phyloP scores from a whole-genome alignment of 2,113 vertebrate genomes.

The Vanacampus margaritifer region DNA sequence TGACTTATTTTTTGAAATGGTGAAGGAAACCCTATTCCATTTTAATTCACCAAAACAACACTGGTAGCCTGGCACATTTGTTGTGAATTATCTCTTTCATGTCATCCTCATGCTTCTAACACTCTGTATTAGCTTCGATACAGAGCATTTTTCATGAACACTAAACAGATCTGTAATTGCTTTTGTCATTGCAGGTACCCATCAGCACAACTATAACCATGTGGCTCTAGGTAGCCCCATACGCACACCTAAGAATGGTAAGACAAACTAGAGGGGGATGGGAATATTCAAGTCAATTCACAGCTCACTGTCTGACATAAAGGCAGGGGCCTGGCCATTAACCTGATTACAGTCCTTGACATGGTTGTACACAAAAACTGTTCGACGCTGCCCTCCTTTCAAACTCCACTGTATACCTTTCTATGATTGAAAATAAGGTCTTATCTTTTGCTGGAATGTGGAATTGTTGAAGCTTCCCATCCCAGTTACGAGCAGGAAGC shows the following conservation, averaged over 20 bases:
- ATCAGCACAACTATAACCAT: slow-evolving; percentile 93
- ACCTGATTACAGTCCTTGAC: slow-evolving; percentile 15
- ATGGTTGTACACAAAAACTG: slow-evolving; percentile 13
- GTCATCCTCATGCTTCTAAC: slow-evolving; percentile 15
- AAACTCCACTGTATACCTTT: slow-evolving; percentile 24
- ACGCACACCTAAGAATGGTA: slow-evolving; percentile 94
- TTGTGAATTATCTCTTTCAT: slow-evolving; percentile 47
- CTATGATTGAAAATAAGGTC: slow-evolving; percentile 19
- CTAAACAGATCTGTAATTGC: slow-evolving; percentile 62
- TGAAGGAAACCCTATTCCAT: too few relatives aligned
- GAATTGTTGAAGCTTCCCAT: slow-evolving; percentile 41
- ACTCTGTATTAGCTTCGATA: slow-evolving; percentile 34
- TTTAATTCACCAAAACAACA: slow-evolving; percentile 1
- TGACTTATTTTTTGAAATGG: too few relatives aligned
- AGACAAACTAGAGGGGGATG: slow-evolving; percentile 58
- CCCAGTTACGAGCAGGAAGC: slow-evolving; percentile 7
- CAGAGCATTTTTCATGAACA: slow-evolving; percentile 37
- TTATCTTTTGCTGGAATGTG: slow-evolving; percentile 17
- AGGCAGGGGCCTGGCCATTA: neutral
- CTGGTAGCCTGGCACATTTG: neutral
- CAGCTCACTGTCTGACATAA: slow-evolving; percentile 15
- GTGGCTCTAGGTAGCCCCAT: slow-evolving; percentile 88
- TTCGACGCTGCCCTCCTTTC: slow-evolving; percentile 24
- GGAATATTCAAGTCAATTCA: neutral
- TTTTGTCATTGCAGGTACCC: slow-evolving; percentile 87